phyloP scores from a whole-genome alignment of 2,113 vertebrate species.

The Malaclemys terrapin region DNA sequence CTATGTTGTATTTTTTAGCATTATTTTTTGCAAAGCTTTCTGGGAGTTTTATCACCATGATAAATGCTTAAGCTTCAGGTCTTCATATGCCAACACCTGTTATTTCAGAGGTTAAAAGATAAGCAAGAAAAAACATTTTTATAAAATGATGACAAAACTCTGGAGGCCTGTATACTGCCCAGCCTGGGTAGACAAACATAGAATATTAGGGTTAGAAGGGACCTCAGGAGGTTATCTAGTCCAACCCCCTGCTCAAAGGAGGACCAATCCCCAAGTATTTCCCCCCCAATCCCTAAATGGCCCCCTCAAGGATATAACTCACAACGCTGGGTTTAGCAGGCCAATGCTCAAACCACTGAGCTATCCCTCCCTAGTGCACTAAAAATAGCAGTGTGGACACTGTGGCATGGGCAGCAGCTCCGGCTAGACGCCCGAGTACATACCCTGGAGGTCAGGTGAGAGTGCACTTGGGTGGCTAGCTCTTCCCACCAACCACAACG shows the following conservation, averaged over 20 bases:
- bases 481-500: no score
- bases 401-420: neutral
- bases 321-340: no score
- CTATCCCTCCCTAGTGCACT: neutral
- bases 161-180: neutral
- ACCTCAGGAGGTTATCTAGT: no score
- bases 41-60: neutral
- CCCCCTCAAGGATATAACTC: no score
- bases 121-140: neutral
- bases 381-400: neutral
- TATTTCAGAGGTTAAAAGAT: neutral
- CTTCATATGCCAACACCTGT: neutral
- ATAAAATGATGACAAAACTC: neutral
- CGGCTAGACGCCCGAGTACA: rapidly evolving
- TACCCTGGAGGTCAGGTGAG: neutral
- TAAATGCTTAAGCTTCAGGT: neutral
- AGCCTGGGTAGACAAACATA: neutral
- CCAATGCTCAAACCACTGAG: no score
- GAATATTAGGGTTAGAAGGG: no score
- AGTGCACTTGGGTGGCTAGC: neutral
- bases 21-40: neutral
- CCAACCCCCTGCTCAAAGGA: no score
- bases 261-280: no score
- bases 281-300: no score
- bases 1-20: neutral